Conservation (phyloP, 2,113 vertebrate genomes). For the Pycnonotus jocosus region DNA sequence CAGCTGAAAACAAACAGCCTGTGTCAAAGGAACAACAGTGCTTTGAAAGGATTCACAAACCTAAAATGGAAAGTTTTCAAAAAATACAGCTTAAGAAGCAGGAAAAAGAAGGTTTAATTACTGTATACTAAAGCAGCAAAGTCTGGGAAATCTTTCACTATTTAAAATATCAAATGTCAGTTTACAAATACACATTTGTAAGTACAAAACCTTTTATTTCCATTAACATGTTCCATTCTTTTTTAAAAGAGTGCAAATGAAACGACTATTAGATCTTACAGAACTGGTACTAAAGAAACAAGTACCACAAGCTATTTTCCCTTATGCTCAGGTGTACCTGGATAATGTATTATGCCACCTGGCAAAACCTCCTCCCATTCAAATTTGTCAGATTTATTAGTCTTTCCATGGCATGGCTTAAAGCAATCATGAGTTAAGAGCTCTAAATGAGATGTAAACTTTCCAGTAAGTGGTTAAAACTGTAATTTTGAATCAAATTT, state of each 20-base stretch:
- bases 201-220: not conserved
- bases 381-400: not conserved
- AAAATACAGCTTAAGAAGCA: not conserved
- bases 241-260: not conserved
- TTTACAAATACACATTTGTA: not conserved
- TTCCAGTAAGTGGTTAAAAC: not conserved
- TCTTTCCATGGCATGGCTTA: not conserved
- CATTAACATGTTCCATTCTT: rapidly evolving
- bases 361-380: not conserved
- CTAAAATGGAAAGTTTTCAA: not conserved
- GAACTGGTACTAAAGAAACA: not conserved
- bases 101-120: not conserved
- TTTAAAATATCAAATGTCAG: not conserved
- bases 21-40: not conserved
- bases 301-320: not conserved
- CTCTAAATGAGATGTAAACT: not conserved
- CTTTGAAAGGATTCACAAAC: not conserved
- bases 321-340: not conserved
- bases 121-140: not conserved
- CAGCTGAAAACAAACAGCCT: not conserved
- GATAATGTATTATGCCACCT: not conserved
- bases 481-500: not conserved
- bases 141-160: not conserved
- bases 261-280: not conserved
- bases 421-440: not conserved